Percentiles rank a stretch among this genome's conserved stretches.
phyloP scores from a whole-genome alignment of 2,113 vertebrate species.

The Silurus glanis region DNA sequence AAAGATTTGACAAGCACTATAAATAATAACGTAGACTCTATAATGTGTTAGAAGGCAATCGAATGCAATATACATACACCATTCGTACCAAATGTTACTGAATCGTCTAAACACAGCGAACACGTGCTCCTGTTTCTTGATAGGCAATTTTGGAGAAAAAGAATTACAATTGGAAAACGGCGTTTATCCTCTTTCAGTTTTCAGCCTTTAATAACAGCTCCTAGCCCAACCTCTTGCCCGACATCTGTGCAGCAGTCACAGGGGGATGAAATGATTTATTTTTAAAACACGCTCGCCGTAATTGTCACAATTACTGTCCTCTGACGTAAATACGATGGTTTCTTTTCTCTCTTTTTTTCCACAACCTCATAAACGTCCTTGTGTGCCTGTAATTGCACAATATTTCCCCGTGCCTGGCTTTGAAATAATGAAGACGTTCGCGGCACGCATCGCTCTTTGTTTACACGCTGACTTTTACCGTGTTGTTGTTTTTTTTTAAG shows the following conservation, averaged over 20 bases:
- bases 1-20: not conserved
- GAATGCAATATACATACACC: not conserved
- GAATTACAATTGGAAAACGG: not conserved
- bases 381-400: slow-evolving; percentile 31
- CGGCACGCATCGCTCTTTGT: not conserved
- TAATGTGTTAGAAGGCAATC: not conserved
- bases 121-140: not conserved
- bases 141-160: not conserved
- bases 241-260: not conserved
- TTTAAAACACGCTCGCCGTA: not conserved
- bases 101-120: not conserved
- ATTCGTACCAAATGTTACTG: not conserved
- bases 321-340: slow-evolving; percentile 13
- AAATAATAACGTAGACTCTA: not conserved
- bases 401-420: not conserved
- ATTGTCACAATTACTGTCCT: slow-evolving; percentile 5
- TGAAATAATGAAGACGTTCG: not conserved
- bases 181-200: not conserved
- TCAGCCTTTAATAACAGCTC: not conserved
- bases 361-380: slow-evolving; percentile 8
- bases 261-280: not conserved
- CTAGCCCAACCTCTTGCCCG: not conserved
- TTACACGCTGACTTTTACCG: not conserved
- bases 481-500: slow-evolving; percentile 17
- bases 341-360: not conserved